Evolutionary conservation across 1,140 invertebrate genomes (phyloP).

Genomic region (Hestina assimilis): DNA sequence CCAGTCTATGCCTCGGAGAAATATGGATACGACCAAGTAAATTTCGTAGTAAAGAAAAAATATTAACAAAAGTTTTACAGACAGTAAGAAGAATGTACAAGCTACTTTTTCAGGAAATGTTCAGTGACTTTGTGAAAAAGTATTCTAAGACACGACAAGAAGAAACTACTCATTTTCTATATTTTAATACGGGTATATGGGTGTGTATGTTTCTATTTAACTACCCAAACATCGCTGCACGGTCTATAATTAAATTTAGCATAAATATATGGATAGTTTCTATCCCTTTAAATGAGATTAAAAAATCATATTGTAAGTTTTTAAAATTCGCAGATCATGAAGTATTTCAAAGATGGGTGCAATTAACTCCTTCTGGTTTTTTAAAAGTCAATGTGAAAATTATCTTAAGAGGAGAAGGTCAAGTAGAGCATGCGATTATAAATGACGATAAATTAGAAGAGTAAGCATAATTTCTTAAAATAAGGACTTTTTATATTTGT

Average conservation of each 20-base stretch:
- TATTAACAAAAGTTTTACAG: not conserved
- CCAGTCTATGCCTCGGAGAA: slow-evolving; percentile 83
- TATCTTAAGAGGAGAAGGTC: slow-evolving; percentile 83
- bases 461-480: too few relatives aligned
- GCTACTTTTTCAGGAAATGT: too few relatives aligned
- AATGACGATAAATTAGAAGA: slow-evolving; percentile 87
- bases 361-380: slow-evolving; percentile 86
- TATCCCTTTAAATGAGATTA: not conserved
- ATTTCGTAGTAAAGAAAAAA: too few relatives aligned
- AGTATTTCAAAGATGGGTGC: slow-evolving; percentile 90
- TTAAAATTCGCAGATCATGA: slow-evolving; percentile 81
- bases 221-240: too few relatives aligned
- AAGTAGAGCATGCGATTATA: slow-evolving; percentile 80
- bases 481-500: not conserved
- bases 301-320: not conserved
- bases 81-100: too few relatives aligned
- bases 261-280: too few relatives aligned
- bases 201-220: too few relatives aligned
- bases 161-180: too few relatives aligned
- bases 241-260: too few relatives aligned
- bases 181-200: too few relatives aligned
- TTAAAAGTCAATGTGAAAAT: slow-evolving; percentile 88
- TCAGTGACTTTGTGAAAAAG: too few relatives aligned
- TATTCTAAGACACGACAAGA: too few relatives aligned
- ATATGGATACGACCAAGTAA: slow-evolving; percentile 85